Base-by-base conservation (phyloP, 2,113 vertebrate species). In the Sylvilagus bachmani region DNA sequence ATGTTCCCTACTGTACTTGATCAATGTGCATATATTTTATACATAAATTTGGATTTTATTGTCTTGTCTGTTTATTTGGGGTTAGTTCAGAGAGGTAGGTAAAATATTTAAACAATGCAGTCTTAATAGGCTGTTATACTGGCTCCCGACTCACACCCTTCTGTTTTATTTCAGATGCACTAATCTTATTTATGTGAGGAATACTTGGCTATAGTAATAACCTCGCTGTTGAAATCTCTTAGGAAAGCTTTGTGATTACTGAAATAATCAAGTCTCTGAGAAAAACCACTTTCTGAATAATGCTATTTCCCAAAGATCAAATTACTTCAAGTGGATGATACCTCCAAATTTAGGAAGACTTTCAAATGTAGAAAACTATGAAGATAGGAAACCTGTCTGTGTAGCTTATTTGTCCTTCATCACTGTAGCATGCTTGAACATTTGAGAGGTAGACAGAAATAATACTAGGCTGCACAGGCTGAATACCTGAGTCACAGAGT, bases 21-120 rank as follows among this genome's bases (percentile, higher is more conserved):
- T 83, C 24, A 36, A 8, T 51, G 27, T 86, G n/a, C 14, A n/a
- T 38, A 22, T 38, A 38, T 89, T 86, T 90, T 49, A 10, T 83
- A 16, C 21, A 61, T 91, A 70, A 19, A 58, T 79, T 83, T 94
- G 38, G 31, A 55, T 90, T 93, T 87, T 80, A 62, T 94, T 87
- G 75, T 16, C 17, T 83, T 69, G n/a, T 80, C 71, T 88, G 25
- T 53, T 94, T 89, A 27, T 17, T 91, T 85, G 31, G 10, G 10
- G 17, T 25, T 79, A 74, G 44, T 87, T 31, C 5, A 36, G 38
- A 86, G 16, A 82, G 29, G 10, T 61, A 71, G 44, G 16, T 86
- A 62, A 85, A 84, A 81, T 88, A 10, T 36, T 61, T 93, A 62
- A 44, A 83, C 77, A 75, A 51, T 74, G 62, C 22, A 75, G 17